Conservation (phyloP, 2,888 invertebrate species). For the Tuta absoluta region DNA sequence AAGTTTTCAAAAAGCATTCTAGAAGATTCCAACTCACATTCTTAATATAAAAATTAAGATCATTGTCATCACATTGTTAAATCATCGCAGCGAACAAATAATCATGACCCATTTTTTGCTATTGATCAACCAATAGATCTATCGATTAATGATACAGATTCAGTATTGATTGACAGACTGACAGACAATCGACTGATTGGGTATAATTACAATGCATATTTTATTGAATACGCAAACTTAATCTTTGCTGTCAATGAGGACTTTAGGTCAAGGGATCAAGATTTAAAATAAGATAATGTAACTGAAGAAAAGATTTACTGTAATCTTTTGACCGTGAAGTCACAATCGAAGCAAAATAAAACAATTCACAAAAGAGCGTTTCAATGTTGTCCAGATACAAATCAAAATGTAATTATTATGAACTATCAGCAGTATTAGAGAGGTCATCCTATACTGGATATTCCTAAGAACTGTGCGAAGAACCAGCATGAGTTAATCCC, state of each 20-base stretch:
- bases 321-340: constrained; percentile 1
- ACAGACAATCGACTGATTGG: constrained; percentile 72
- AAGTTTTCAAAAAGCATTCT: too few relatives aligned
- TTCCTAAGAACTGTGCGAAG: too few relatives aligned
- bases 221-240: constrained; percentile 39
- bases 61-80: constrained; percentile 40
- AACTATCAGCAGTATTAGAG: not conserved
- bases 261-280: constrained; percentile 18
- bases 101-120: constrained; percentile 51
- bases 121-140: constrained; percentile 49
- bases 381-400: constrained; percentile 22
- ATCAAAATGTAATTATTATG: constrained; percentile 24
- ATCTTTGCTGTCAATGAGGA: constrained; percentile 7
- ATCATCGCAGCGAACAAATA: constrained; percentile 35
- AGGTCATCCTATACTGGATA: too few relatives aligned
- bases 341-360: not conserved
- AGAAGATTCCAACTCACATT: not conserved
- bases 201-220: constrained; percentile 78
- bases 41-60: not conserved
- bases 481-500: too few relatives aligned
- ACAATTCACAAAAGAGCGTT: constrained; percentile 25
- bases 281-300: constrained; percentile 5
- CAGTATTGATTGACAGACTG: constrained; percentile 69
- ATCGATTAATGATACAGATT: constrained; percentile 60
- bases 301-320: constrained; percentile 5